Evolutionary conservation across 2,888 invertebrate species (phyloP).

Genomic region (Catocala sponsa): DNA sequence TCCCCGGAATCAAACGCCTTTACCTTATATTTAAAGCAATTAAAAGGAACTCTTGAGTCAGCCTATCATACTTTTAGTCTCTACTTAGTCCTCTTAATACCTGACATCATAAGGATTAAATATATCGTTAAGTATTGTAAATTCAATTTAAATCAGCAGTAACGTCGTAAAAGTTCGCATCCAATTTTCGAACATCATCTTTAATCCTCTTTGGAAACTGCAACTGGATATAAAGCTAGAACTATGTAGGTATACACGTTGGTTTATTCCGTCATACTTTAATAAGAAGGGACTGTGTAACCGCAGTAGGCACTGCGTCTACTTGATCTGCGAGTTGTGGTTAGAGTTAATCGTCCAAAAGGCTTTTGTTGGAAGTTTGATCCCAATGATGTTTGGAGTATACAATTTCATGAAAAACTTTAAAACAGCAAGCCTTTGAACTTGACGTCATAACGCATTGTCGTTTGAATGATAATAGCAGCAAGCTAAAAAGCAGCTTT

Average conservation of each 20-base stretch:
- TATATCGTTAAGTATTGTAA: too few species aligned
- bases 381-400: background rate
- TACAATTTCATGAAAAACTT: background rate
- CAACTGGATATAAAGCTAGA: background rate
- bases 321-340: slow-evolving; percentile 25
- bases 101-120: too few species aligned
- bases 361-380: slow-evolving; percentile 7
- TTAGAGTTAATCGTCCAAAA: slow-evolving; percentile 31
- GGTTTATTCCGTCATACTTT: background rate
- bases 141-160: background rate
- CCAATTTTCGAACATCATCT: slow-evolving; percentile 5
- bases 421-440: background rate
- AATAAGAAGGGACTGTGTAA: slow-evolving; percentile 6
- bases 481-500: too few species aligned
- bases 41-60: too few species aligned
- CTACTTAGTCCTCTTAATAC: too few species aligned
- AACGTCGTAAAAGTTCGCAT: background rate
- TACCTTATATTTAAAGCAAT: too few species aligned
- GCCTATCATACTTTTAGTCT: too few species aligned
- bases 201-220: slow-evolving; percentile 3
- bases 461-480: too few species aligned
- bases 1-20: too few species aligned
- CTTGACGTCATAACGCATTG: background rate
- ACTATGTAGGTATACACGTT: background rate
- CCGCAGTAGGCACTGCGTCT: slow-evolving; percentile 1